These are phyloP conservation scores for Orthochromis malagaraziensis DNA, from an alignment of 2,113 vertebrate species.

Conservation along the genomic window DNA sequence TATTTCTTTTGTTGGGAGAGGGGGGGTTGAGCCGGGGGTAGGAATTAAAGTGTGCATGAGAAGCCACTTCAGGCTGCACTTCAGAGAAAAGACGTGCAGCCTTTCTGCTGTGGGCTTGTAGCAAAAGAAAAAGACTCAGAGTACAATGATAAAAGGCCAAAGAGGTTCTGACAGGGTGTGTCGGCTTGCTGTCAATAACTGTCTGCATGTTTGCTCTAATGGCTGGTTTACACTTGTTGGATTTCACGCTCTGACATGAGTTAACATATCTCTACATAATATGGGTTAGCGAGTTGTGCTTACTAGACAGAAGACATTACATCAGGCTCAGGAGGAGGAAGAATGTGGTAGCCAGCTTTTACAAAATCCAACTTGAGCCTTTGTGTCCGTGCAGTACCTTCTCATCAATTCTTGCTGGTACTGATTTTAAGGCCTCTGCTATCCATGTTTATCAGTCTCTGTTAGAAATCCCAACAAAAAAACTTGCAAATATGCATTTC, in stretches of 20 bases:
- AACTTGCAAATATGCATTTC: neutral
- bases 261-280: neutral
- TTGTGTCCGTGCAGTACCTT: neutral
- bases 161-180: conserved; percentile 48
- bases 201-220: neutral
- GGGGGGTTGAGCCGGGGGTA: neutral
- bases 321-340: neutral
- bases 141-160: conserved; percentile 67
- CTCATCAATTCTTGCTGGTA: neutral
- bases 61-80: neutral
- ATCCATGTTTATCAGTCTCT: neutral
- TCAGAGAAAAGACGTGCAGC: neutral
- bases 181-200: neutral
- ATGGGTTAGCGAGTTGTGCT: neutral
- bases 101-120: neutral
- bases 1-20: neutral
- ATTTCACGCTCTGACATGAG: neutral
- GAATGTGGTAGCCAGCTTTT: neutral
- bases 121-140: conserved; percentile 20
- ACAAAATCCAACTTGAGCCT: neutral
- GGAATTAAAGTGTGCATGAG: neutral
- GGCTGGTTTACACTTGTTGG: neutral
- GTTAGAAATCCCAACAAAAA: neutral
- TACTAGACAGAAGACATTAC: neutral
- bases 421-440: neutral